Base-by-base conservation (phyloP, 2,797 vertebrate species). In the Sebastes hubbsi region DNA sequence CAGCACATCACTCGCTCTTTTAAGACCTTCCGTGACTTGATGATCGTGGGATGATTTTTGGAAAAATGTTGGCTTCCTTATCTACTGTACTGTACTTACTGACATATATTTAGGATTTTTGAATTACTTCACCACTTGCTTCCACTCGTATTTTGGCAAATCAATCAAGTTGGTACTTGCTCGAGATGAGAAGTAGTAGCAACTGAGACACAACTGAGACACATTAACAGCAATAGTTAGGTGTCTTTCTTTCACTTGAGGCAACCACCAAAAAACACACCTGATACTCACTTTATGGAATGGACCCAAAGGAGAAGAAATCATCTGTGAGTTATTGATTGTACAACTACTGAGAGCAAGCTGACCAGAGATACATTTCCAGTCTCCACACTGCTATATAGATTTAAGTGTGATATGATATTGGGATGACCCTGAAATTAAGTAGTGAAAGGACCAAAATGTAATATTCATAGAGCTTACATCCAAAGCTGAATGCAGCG, bases 311-410 rank as follows among this genome's bases (percentile, higher is more conserved):
- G 72, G 87, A 89, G 66, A 71, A 74, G 63, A 80, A 88, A 84
- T 89, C 84, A 77, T 80, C 62, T 83, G 52, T 80, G 62, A 79
- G 76, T 77, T 90, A 92, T 90, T 86, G 85, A 92, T 92, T 87
- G 25, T 78, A 66, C 72, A 86, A 84, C 75, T 61, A 81, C 29
- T 80, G 62, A 82, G 78, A 74, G 60, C 55, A 85, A 88, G 88
- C 61, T 75, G 65, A 79, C 65, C 61, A 75, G 2, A 29, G 72
- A 71, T 86, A 85, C 7, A 25, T 20, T 27, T 72, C 25, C 20
- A 69, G 11, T 68, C 78, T 84, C 42, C 56, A 59, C 56, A 42
- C 18, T 30, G 42, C 34, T 52, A 34, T 24, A 56, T 52, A 58
- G 52, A 68, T 77, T 25, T 16, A 14, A 69, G 69, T 66, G 54